Evolutionary conservation across 2,888 invertebrate species (phyloP).

Genomic region (Drosophila paramelanica): DNA sequence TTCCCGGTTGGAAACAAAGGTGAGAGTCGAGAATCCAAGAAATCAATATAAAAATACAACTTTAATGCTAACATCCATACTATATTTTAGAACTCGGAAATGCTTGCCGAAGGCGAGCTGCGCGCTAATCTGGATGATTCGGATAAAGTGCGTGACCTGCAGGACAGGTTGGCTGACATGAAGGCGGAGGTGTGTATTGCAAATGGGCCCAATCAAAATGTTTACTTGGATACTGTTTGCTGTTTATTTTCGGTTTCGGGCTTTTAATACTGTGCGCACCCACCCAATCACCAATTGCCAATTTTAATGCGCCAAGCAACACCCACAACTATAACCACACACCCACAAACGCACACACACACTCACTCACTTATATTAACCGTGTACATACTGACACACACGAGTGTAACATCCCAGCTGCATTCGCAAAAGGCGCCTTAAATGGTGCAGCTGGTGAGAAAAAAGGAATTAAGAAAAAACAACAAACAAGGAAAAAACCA

Average conservation of each 20-base stretch:
- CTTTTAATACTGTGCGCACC: slow-evolving; percentile 27
- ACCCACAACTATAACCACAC: slow-evolving; percentile 13
- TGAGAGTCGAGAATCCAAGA: slow-evolving; percentile 85
- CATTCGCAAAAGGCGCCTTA: slow-evolving; percentile 9
- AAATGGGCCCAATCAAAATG: neutral
- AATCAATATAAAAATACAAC: too few relatives aligned
- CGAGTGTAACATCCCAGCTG: slow-evolving; percentile 8
- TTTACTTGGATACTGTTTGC: slow-evolving; percentile 27
- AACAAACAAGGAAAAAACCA: too few relatives aligned
- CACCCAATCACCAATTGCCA: slow-evolving; percentile 5
- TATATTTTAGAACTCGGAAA: slow-evolving; percentile 92
- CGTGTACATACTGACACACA: slow-evolving; percentile 23
- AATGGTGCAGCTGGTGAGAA: slow-evolving; percentile 8
- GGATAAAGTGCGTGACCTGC: slow-evolving; percentile 94
- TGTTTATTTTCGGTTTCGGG: slow-evolving; percentile 41
- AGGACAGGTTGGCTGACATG: slow-evolving; percentile 96
- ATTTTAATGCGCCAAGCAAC: slow-evolving; percentile 10
- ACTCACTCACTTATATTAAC: slow-evolving; percentile 11
- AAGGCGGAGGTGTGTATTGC: slow-evolving; percentile 93
- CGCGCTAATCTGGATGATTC: slow-evolving; percentile 94
- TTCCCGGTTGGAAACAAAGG: slow-evolving; percentile 96
- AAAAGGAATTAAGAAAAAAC: neutral
- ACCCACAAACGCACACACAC: slow-evolving; percentile 18
- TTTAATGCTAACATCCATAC: too few relatives aligned
- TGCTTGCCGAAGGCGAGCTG: slow-evolving; percentile 96